phyloP scores from a whole-genome alignment of 2,797 vertebrate genomes.

The Zalophus californianus region DNA sequence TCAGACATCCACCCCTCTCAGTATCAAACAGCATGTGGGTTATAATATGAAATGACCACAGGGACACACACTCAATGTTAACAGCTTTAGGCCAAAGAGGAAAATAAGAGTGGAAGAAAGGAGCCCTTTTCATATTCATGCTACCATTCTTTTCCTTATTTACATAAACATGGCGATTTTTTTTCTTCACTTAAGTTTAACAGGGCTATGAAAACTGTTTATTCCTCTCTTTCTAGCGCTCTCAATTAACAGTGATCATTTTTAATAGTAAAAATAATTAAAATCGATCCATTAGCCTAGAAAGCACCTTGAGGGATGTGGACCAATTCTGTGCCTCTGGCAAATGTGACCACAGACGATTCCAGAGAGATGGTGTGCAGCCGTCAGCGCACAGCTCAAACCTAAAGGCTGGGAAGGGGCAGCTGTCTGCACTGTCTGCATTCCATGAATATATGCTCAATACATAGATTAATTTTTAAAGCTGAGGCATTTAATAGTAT shows the following conservation, averaged over 20 bases:
- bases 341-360: not conserved
- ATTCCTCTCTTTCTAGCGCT: not conserved
- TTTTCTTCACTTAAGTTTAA: not conserved
- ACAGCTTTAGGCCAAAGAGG: not conserved
- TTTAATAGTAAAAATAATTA: slow-evolving; percentile 4
- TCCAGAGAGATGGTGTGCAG: not conserved
- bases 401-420: not conserved
- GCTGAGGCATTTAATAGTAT: not conserved
- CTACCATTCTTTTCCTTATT: not conserved
- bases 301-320: not conserved
- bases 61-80: not conserved
- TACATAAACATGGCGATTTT: not conserved
- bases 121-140: not conserved
- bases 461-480: not conserved
- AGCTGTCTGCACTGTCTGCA: not conserved
- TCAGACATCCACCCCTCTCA: not conserved
- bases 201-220: not conserved
- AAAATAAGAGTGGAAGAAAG: not conserved
- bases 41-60: not conserved
- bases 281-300: not conserved
- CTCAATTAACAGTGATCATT: not conserved
- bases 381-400: not conserved
- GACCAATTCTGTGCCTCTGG: not conserved
- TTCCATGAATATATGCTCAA: not conserved
- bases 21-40: not conserved